Evolutionary conservation across 2,113 vertebrate genomes (phyloP), one percentile per base, ranked within the genome.

Genomic region (Callaeas wilsoni): DNA sequence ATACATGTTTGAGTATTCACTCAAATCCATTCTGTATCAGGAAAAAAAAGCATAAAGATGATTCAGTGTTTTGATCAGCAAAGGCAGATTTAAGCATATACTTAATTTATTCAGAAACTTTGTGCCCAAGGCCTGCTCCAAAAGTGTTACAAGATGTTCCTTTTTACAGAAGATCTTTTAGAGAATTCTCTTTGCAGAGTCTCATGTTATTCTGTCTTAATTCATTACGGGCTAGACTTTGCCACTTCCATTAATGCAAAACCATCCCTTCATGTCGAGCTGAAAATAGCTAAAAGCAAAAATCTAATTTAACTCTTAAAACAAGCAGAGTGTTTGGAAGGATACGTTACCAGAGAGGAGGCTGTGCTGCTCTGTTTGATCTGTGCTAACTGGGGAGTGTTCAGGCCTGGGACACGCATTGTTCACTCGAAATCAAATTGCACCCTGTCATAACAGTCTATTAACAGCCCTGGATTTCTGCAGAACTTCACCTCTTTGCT

Each of bases 381-480:
- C 88, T 76, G 27, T 44, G 77, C 73, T 68, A 32, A 39, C 67
- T 57, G 82, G 25, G 55, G 56, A 60, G 8, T 35, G 65, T 21
- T 87, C 87, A 75, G 87, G 82, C 64, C 92, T 82, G 69, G 89
- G 79, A 90, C 76, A 46, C 2, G 3, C 80, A 60, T 71, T 87
- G 90, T 93, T 95, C 85, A 2, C 88, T 89, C 88, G 74, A 84
- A 95, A 89, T 92, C 50, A 76, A 90, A 92, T 74, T 46, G 87
- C 75, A 73, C 49, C 3, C 89, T 96, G 94, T 97, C 89, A 94
- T 65, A 95, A 90, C 92, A 96, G 81, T 39, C 88, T 90, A 88
- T 93, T 94, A 82, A 87, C 93, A 92, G 95, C 95, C 27, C 65
- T 60, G 92, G 75, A 76, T 88, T 93, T 90, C 94, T 95, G 95